phyloP scores from a whole-genome alignment of 2,888 invertebrate species.

The Eupithecia subfuscata region DNA sequence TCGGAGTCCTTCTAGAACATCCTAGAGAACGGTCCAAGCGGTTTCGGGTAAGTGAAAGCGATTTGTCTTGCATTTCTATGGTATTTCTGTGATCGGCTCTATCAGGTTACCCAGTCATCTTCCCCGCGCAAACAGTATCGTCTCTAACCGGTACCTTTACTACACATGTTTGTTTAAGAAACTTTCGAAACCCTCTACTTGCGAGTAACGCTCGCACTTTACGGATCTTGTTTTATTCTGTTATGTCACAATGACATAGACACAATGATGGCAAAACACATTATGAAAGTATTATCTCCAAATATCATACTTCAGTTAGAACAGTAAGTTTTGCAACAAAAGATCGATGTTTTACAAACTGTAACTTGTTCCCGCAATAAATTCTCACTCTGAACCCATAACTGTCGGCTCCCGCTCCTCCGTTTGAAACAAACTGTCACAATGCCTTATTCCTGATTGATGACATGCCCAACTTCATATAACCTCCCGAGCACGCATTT shows the following conservation, averaged over 20 bases:
- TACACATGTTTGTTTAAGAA: too few species aligned
- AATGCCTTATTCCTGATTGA: constrained; percentile 10
- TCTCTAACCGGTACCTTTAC: too few species aligned
- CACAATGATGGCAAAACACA: not conserved
- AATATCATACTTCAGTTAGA: not conserved
- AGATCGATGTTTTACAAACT: not conserved
- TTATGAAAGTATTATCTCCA: not conserved
- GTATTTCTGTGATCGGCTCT: too few species aligned
- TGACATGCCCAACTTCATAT: constrained; percentile 18
- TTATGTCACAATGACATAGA: not conserved
- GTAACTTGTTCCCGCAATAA: constrained; percentile 4
- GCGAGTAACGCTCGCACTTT: too few species aligned
- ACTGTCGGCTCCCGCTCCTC: not conserved
- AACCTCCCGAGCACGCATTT: constrained; percentile 2
- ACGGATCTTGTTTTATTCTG: not conserved
- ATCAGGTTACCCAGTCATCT: too few species aligned
- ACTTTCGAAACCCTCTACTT: too few species aligned
- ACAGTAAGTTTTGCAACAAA: not conserved
- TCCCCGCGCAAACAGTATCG: too few species aligned
- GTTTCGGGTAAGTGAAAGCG: too few species aligned
- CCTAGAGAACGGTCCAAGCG: too few species aligned
- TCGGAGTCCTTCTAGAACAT: too few species aligned
- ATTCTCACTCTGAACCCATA: not conserved
- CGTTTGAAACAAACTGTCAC: constrained; percentile 2
- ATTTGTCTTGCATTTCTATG: too few species aligned